phyloP scores from a whole-genome alignment of 2,888 invertebrate genomes.

The Bombylius discolor region DNA sequence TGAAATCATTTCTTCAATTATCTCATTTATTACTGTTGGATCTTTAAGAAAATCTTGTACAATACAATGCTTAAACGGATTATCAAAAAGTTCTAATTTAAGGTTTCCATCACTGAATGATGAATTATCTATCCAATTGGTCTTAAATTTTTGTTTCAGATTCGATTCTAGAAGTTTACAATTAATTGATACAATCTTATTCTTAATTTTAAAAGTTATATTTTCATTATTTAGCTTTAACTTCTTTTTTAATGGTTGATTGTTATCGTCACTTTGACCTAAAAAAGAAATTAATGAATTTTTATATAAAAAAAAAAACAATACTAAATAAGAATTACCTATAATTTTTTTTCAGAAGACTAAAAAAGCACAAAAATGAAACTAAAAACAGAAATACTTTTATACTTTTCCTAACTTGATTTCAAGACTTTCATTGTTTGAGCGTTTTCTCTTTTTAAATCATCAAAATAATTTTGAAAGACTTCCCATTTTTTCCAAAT shows the following conservation, averaged over 20 bases:
- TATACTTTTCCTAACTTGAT: no score
- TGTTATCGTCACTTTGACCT: neutral
- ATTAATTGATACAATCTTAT: no score
- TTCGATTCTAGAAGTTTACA: neutral
- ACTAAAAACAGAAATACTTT: no score
- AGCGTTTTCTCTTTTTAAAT: no score
- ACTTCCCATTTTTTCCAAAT: no score
- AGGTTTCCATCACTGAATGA: neutral
- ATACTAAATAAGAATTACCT: neutral
- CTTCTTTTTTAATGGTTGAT: neutral
- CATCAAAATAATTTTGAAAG: no score
- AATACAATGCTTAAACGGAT: constrained; percentile 56
- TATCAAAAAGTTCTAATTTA: constrained; percentile 35
- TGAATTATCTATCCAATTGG: neutral
- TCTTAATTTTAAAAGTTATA: neutral
- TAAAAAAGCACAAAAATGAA: no score
- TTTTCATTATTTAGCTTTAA: neutral
- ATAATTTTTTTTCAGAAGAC: neutral
- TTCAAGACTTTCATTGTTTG: no score
- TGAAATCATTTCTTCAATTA: constrained; percentile 52
- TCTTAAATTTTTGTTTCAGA: neutral
- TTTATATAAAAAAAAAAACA: neutral
- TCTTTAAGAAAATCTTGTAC: constrained; percentile 49
- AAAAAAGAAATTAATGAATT: neutral
- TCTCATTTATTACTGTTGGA: constrained; percentile 43